Evolutionary conservation across 2,113 vertebrate genomes (phyloP).

Genomic region (Prochilodus magdalenae): DNA sequence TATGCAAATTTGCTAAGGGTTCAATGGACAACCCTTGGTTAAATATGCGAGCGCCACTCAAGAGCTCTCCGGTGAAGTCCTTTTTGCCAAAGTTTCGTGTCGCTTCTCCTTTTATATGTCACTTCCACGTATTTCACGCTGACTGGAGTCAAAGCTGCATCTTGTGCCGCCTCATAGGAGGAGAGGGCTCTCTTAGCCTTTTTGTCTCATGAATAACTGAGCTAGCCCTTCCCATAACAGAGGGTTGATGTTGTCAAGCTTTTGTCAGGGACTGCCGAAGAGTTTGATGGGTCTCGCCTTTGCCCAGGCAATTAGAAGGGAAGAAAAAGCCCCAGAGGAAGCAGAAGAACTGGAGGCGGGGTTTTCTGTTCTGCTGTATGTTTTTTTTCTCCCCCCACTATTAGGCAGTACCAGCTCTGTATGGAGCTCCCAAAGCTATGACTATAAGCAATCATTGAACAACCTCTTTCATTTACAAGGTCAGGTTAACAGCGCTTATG

Average conservation of each 20-base stretch:
- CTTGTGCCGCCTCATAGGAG: neutral
- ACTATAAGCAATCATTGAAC: conserved; percentile 4
- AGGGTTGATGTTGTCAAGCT: neutral
- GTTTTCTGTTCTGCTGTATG: conserved; percentile 24
- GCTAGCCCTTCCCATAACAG: conserved; percentile 19
- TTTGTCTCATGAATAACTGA: conserved; percentile 32
- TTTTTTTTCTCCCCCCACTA: conserved; percentile 8
- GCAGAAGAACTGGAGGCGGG: neutral
- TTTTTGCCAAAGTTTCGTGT: neutral
- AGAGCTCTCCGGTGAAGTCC: neutral
- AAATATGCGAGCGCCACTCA: conserved; percentile 18
- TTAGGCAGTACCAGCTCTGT: conserved; percentile 9
- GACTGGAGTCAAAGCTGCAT: neutral
- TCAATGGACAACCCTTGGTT: neutral
- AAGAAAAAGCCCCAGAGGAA: neutral
- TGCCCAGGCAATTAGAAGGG: conserved; percentile 28
- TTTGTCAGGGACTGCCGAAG: conserved; percentile 17
- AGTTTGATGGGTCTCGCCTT: neutral
- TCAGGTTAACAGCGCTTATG: neutral
- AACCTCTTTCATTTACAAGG: conserved; percentile 5
- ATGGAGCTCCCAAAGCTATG: conserved; percentile 23
- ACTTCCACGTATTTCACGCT: neutral
- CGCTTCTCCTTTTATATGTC: neutral
- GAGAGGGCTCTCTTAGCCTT: neutral
- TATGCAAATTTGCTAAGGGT: conserved; percentile 33